Conservation (phyloP, 2,888 invertebrate species). For the Melanargia galathea region DNA sequence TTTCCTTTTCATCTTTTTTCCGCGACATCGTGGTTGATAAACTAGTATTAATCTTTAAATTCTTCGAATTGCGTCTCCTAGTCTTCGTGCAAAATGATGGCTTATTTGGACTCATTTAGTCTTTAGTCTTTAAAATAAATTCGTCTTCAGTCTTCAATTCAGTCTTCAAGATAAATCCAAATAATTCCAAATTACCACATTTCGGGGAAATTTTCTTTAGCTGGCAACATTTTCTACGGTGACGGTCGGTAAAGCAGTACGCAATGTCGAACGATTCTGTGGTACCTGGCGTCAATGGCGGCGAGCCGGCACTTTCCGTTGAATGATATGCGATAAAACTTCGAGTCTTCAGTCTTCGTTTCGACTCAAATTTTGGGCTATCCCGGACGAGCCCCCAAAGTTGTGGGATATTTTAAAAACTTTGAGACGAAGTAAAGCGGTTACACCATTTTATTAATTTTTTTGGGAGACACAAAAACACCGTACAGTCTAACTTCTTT, state of each 20-base stretch:
- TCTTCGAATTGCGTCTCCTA: not conserved
- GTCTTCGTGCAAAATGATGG: not conserved
- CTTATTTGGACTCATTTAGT: not conserved
- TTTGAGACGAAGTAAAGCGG: no score
- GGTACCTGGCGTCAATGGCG: not conserved
- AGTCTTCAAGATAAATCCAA: no score
- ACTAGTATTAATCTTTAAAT: not conserved
- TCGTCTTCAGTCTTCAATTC: no score
- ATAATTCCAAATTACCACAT: not conserved
- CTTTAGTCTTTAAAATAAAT: not conserved
- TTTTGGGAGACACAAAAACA: no score
- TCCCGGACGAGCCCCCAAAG: conserved; percentile 30
- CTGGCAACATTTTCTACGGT: not conserved
- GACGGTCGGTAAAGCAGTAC: no score
- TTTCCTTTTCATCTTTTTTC: conserved; percentile 21
- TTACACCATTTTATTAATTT: no score
- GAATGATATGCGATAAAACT: not conserved
- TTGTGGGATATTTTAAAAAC: no score
- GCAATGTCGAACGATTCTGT: no score
- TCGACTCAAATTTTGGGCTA: not conserved
- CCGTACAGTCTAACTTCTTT: no score
- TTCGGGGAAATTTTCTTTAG: not conserved
- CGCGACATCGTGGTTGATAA: conserved; percentile 17
- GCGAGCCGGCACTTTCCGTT: not conserved
- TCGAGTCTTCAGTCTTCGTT: not conserved